phyloP scores from a whole-genome alignment of 2,797 vertebrate species.

The Aplochiton taeniatus region DNA sequence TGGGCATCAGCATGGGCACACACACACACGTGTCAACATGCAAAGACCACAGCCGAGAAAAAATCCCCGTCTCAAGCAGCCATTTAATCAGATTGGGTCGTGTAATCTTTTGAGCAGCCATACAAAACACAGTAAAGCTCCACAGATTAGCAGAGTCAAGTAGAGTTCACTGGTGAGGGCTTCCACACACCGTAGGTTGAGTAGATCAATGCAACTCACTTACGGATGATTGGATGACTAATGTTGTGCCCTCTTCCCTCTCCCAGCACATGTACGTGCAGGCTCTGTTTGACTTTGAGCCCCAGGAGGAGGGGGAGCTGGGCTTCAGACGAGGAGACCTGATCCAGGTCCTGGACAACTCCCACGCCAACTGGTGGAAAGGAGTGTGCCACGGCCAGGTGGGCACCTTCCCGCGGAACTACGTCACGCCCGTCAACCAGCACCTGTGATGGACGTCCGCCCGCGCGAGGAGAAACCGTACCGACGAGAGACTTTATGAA shows the following conservation, averaged over 20 bases:
- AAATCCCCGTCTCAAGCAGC: neutral
- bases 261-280: constrained; percentile 86
- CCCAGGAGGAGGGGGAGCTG: constrained; percentile 87
- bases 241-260: constrained; percentile 1
- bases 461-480: neutral
- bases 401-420: constrained; percentile 90
- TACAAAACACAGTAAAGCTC: neutral
- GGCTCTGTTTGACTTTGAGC: constrained; percentile 89
- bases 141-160: neutral
- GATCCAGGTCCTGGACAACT: constrained; percentile 90
- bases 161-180: too few species aligned
- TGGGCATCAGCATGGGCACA: neutral
- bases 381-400: constrained; percentile 86
- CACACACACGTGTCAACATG: neutral
- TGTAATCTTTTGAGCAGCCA: neutral
- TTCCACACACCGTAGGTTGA: neutral
- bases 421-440: constrained; percentile 86
- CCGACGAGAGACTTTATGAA: too few species aligned
- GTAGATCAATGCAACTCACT: too few species aligned
- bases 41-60: neutral
- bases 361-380: constrained; percentile 91
- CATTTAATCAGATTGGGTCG: neutral
- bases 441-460: constrained; percentile 72
- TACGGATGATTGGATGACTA: too few species aligned
- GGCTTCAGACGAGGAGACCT: constrained; percentile 87